A percentile compares a stretch with the other conserved stretches of the same genome.
phyloP scores from a whole-genome alignment of 2,888 invertebrate species.

The Thera britannica region DNA sequence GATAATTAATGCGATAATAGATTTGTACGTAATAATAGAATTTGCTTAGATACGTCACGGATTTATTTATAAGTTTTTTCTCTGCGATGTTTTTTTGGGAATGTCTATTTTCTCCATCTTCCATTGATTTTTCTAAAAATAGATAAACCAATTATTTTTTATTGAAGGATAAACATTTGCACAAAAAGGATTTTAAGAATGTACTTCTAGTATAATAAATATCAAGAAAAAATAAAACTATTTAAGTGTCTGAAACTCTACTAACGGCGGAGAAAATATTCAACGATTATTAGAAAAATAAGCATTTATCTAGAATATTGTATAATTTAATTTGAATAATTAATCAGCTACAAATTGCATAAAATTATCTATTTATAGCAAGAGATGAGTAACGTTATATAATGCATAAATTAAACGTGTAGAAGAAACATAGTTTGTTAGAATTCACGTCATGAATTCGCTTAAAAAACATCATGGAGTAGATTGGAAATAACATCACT shows the following conservation, averaged over 20 bases:
- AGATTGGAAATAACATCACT: not conserved
- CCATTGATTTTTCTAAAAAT: not conserved
- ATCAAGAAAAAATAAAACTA: too few species aligned
- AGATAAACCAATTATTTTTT: too few species aligned
- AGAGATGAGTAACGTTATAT: slow-evolving; percentile 5
- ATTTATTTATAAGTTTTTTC: not conserved
- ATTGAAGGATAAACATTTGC: too few species aligned
- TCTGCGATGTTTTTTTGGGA: not conserved
- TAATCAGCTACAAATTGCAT: slow-evolving; percentile 8
- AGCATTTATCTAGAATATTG: too few species aligned
- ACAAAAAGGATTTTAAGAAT: too few species aligned
- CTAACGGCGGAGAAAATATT: too few species aligned
- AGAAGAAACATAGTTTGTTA: too few species aligned
- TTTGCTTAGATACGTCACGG: slow-evolving; percentile 7
- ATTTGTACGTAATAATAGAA: slow-evolving; percentile 14
- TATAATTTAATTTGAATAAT: not conserved
- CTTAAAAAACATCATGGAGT: too few species aligned
- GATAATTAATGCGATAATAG: slow-evolving; percentile 1
- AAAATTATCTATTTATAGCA: not conserved
- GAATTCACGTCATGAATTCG: too few species aligned
- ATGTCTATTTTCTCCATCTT: not conserved
- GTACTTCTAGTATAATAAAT: too few species aligned
- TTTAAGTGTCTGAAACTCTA: too few species aligned
- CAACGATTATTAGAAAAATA: too few species aligned
- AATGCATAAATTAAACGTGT: not conserved